Evolutionary conservation across 2,113 vertebrate species (phyloP).

Genomic region (Haplochromis vanheusdeni): DNA sequence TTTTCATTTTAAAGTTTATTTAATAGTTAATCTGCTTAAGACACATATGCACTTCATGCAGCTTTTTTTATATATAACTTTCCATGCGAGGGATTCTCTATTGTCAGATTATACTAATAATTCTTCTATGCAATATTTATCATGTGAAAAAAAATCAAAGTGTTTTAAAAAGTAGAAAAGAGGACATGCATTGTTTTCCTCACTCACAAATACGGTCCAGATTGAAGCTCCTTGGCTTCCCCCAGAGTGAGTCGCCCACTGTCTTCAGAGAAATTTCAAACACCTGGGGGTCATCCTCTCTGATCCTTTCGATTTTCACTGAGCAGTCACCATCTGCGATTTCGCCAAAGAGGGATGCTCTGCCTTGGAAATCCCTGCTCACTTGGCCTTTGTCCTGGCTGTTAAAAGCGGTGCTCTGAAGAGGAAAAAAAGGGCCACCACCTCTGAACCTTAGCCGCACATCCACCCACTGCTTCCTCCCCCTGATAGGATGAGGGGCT

Average conservation of each 20-base stretch:
- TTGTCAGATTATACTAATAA: background rate
- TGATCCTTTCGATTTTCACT: conserved; percentile 56
- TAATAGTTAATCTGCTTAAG: background rate
- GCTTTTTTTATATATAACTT: background rate
- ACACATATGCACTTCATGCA: accelerated
- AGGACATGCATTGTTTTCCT: background rate
- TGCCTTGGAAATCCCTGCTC: conserved; percentile 49
- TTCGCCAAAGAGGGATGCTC: conserved; percentile 51
- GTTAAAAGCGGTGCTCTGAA: conserved; percentile 50
- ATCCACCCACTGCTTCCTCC: conserved; percentile 32
- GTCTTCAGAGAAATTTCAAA: conserved; percentile 63
- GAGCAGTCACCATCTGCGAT: conserved; percentile 68
- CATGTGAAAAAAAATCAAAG: background rate
- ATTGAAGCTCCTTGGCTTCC: conserved; percentile 11
- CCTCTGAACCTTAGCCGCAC: conserved; percentile 45
- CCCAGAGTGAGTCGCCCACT: conserved; percentile 40
- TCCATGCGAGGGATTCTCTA: background rate
- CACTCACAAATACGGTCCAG: conserved; percentile 59
- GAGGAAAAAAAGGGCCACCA: background rate
- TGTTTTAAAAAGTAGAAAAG: background rate
- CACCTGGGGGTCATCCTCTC: conserved; percentile 23
- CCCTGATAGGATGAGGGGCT: background rate
- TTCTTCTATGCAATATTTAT: background rate
- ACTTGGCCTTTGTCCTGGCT: conserved; percentile 37
- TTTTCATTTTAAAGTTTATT: background rate